Percentiles rank a stretch among this genome's conserved stretches.
These are phyloP conservation scores for Tetranychus cinnabarinus DNA, from an alignment of 1,140 invertebrate species.

Conservation along the genomic window DNA sequence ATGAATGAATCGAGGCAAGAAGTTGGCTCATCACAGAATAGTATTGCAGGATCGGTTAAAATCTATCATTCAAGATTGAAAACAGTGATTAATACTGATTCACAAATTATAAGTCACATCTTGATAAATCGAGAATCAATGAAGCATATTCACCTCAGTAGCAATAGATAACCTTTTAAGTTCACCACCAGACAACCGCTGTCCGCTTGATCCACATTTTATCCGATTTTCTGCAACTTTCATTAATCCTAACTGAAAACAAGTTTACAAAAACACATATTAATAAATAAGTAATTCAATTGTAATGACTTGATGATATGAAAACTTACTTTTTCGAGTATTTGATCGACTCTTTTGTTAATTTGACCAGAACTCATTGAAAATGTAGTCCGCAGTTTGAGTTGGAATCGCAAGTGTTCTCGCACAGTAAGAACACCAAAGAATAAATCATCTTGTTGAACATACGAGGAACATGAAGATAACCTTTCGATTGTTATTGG, in stretches of 20 bases:
- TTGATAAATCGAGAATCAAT: too few relatives aligned
- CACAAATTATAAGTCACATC: too few relatives aligned
- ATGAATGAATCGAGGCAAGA: conserved; percentile 61
- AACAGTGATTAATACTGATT: too few relatives aligned
- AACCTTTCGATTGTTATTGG: conserved; percentile 28
- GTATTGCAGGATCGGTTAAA: conserved; percentile 59
- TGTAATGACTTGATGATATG: too few relatives aligned
- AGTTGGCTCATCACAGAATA: conserved; percentile 63
- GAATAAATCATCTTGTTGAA: conserved; percentile 87
- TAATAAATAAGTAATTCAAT: too few relatives aligned
- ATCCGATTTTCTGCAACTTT: conserved; percentile 56
- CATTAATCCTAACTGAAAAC: conserved; percentile 38
- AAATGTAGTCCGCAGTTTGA: conserved; percentile 17
- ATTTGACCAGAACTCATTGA: background rate
- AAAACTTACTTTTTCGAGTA: too few relatives aligned
- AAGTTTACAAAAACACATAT: too few relatives aligned
- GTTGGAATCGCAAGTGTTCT: conserved; percentile 77
- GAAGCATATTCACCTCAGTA: conserved; percentile 34
- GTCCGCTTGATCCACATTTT: conserved; percentile 31
- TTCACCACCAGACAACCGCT: conserved; percentile 59
- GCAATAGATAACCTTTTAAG: conserved; percentile 66
- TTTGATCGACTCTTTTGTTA: too few relatives aligned
- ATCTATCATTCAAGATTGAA: conserved; percentile 27
- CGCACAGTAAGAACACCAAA: conserved; percentile 65
- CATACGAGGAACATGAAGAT: conserved; percentile 60